Conservation (phyloP, 2,888 invertebrate genomes). For the Bedellia somnulentella region DNA sequence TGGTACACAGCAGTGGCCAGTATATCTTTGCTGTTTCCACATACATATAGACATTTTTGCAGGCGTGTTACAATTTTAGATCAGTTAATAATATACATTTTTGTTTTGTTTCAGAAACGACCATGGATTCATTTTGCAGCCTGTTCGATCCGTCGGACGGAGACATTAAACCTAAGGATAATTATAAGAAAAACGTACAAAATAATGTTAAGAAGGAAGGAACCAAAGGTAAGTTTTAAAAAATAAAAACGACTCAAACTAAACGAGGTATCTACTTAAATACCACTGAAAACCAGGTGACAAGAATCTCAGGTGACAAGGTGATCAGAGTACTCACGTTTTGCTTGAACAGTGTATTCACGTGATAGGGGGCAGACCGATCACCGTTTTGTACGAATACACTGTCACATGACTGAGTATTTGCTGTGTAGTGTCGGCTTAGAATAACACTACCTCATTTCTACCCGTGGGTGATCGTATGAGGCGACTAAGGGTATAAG, state of each 20-base stretch:
- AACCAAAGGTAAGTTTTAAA: background rate
- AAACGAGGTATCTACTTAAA: background rate
- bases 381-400: too few species aligned
- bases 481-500: too few species aligned
- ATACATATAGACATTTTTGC: background rate
- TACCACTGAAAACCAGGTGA: background rate
- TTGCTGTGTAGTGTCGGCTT: too few species aligned
- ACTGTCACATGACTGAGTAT: too few species aligned
- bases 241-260: background rate
- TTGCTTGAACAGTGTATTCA: too few species aligned
- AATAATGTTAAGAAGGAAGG: conserved; percentile 35
- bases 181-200: conserved; percentile 20
- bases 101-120: conserved; percentile 13
- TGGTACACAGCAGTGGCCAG: too few species aligned
- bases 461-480: too few species aligned
- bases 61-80: too few species aligned
- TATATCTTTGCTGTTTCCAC: too few species aligned
- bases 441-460: too few species aligned
- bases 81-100: background rate
- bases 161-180: conserved; percentile 50
- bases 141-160: conserved; percentile 73
- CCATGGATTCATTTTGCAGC: conserved; percentile 82
- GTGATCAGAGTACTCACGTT: too few species aligned
- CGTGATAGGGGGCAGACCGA: too few species aligned
- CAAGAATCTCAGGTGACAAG: background rate